A percentile compares a stretch with the other conserved stretches of the same genome.
Evolutionary conservation across 2,113 vertebrate genomes (phyloP).

Genomic region (Aplodontia rufa): DNA sequence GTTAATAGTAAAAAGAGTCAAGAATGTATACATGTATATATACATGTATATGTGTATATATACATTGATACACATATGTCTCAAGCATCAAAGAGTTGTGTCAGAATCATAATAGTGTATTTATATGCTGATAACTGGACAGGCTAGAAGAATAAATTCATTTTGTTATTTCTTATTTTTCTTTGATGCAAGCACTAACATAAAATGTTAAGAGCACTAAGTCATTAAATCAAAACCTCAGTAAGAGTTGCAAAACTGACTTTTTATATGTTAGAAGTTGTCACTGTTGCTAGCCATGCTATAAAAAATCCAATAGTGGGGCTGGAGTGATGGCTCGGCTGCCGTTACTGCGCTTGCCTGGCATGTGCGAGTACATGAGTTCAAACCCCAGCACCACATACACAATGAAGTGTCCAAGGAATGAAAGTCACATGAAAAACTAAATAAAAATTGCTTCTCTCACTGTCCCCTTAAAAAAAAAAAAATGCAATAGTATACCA

Average conservation of each 20-base stretch:
- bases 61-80: not conserved
- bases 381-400: too few species aligned
- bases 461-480: too few species aligned
- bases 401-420: too few species aligned
- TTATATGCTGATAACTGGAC: not conserved
- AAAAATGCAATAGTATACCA: too few species aligned
- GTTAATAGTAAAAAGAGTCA: not conserved
- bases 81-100: not conserved
- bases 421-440: too few species aligned
- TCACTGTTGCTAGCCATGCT: not conserved
- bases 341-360: too few species aligned
- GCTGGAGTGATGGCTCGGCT: too few species aligned
- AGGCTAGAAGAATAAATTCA: not conserved
- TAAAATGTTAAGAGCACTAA: not conserved
- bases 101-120: not conserved
- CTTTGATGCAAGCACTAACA: not conserved
- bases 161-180: constrained; percentile 7
- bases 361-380: too few species aligned
- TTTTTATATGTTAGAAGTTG: constrained; percentile 18
- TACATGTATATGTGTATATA: not conserved
- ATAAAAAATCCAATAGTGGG: too few species aligned
- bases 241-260: not conserved
- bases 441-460: too few species aligned
- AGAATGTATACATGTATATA: too few species aligned
- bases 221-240: constrained; percentile 8